These are phyloP conservation scores for Trichopoda pennipes DNA, from an alignment of 2,888 invertebrate genomes.

Conservation along the genomic window DNA sequence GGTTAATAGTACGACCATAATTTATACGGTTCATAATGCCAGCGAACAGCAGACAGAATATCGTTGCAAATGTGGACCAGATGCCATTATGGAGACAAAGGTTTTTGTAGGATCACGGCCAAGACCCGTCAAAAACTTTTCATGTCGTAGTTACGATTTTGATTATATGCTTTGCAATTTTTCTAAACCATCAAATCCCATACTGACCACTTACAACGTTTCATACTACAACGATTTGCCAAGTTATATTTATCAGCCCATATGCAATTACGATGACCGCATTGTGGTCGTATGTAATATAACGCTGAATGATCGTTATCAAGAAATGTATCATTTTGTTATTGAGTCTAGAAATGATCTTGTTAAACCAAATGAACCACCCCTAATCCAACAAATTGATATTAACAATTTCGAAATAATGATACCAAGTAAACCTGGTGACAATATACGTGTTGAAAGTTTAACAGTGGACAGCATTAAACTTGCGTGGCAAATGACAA, in stretches of 20 bases:
- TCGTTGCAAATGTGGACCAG: conserved; percentile 74
- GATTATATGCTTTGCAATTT: conserved; percentile 89
- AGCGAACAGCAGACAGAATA: conserved; percentile 72
- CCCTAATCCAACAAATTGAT: conserved; percentile 71
- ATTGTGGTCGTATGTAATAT: conserved; percentile 75
- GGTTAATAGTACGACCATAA: conserved; percentile 74
- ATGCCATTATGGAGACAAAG: conserved; percentile 73
- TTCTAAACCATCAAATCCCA: conserved; percentile 83
- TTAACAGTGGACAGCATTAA: conserved; percentile 74
- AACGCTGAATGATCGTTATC: conserved; percentile 78
- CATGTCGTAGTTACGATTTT: conserved; percentile 88
- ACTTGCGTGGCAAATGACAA: conserved; percentile 75
- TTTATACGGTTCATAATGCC: conserved; percentile 73
- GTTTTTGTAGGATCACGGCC: conserved; percentile 83
- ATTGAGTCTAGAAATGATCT: conserved; percentile 85
- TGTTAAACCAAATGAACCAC: conserved; percentile 80
- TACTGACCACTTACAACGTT: conserved; percentile 83
- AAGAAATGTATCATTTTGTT: conserved; percentile 83
- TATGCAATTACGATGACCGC: conserved; percentile 73
- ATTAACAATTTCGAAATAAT: conserved; percentile 73
- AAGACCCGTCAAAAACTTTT: conserved; percentile 84
- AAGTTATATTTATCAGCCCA: conserved; percentile 68
- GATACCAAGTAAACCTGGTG: conserved; percentile 75
- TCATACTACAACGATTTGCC: conserved; percentile 70
- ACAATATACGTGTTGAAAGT: conserved; percentile 72